phyloP scores from a whole-genome alignment of 2,113 vertebrate species.

The Condylura cristata region DNA sequence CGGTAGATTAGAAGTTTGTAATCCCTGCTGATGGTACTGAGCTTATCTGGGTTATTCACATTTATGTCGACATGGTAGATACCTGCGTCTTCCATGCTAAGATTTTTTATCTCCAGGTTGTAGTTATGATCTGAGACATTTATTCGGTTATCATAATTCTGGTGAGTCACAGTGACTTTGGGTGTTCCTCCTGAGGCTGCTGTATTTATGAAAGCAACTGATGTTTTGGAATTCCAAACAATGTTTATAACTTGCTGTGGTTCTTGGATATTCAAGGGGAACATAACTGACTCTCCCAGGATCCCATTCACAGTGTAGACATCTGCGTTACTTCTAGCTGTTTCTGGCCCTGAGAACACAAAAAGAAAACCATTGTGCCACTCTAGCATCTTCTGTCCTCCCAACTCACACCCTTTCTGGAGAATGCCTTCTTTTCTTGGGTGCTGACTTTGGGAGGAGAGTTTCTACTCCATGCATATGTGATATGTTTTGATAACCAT shows the following conservation, averaged over 20 bases:
- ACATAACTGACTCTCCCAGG: slow-evolving; percentile 63
- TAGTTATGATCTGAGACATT: slow-evolving; percentile 32
- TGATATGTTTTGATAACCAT: neutral
- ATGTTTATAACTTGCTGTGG: neutral
- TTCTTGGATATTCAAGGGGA: slow-evolving; percentile 44
- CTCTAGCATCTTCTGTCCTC: no score
- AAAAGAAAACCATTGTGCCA: neutral
- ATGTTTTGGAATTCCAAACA: slow-evolving; percentile 53
- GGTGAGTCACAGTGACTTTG: neutral
- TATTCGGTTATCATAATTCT: slow-evolving; percentile 57
- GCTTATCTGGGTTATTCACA: fast-evolving
- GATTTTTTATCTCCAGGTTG: slow-evolving; percentile 49
- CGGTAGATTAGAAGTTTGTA: slow-evolving; percentile 69
- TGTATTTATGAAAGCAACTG: slow-evolving; percentile 23
- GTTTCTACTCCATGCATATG: neutral
- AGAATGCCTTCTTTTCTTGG: neutral
- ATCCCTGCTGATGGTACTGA: neutral
- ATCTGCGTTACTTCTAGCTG: neutral
- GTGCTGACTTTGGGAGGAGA: no score
- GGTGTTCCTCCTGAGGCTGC: neutral
- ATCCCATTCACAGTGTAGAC: neutral
- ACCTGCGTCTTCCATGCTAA: slow-evolving; percentile 67
- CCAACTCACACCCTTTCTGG: neutral
- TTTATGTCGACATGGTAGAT: slow-evolving; percentile 68
- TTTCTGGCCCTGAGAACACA: slow-evolving; percentile 59